phyloP scores from a whole-genome alignment of 2,888 invertebrate species.

The Sericinus montela region DNA sequence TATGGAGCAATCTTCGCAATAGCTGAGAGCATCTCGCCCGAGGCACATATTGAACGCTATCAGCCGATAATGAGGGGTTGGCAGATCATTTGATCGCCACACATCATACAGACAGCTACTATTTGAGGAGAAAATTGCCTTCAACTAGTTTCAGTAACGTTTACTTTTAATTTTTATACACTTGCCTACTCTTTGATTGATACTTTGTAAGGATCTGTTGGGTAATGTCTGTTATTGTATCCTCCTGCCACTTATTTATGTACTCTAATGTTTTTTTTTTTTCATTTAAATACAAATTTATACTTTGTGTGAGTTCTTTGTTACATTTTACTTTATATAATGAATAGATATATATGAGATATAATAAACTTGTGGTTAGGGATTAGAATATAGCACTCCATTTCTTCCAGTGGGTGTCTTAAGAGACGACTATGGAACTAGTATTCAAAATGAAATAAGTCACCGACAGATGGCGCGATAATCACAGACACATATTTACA shows the following conservation, averaged over 20 bases:
- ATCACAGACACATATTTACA: too few relatives aligned
- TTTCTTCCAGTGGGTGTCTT: neutral
- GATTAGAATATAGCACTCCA: too few relatives aligned
- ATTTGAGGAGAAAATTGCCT: constrained; percentile 8
- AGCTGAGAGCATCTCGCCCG: neutral
- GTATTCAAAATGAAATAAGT: too few relatives aligned
- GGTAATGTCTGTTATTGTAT: constrained; percentile 2
- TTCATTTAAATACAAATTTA: neutral
- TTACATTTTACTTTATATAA: too few relatives aligned
- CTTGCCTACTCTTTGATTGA: constrained; percentile 4
- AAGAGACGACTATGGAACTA: too few relatives aligned
- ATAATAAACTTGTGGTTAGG: too few relatives aligned
- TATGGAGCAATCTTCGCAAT: neutral
- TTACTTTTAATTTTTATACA: neutral
- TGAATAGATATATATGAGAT: too few relatives aligned
- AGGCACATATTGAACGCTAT: constrained; percentile 1
- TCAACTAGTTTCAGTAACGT: neutral
- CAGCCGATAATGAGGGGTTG: constrained; percentile 7
- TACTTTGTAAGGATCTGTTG: neutral
- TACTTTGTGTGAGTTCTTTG: too few relatives aligned
- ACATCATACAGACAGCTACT: constrained; percentile 11
- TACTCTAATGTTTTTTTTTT: neutral
- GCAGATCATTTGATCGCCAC: constrained; percentile 11
- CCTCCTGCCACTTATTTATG: neutral
- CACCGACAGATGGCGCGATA: too few relatives aligned